Conservation (phyloP, 1,140 invertebrate genomes). For the Drosophila quadrilineata region DNA sequence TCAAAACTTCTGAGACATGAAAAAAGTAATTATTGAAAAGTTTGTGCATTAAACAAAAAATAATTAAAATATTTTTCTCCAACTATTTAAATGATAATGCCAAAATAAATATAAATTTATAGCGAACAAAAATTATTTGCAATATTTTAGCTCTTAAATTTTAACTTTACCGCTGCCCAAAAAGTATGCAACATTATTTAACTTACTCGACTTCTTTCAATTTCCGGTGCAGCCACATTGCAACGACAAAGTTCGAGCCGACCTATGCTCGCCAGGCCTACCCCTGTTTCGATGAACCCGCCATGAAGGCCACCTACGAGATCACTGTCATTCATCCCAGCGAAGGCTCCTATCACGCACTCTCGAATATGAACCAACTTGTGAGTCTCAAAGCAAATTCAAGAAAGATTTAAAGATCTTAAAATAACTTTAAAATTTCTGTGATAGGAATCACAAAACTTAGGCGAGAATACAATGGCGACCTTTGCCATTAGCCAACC, state of each 20-base stretch:
- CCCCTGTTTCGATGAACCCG: slow-evolving; percentile 98
- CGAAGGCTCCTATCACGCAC: slow-evolving; percentile 85
- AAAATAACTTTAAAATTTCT: not conserved
- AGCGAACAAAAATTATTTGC: not conserved
- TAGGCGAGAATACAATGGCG: slow-evolving; percentile 59
- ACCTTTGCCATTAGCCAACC: slow-evolving; percentile 90
- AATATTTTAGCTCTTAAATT: not conserved
- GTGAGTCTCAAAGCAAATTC: slow-evolving; percentile 15
- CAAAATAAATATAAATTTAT: too few species aligned
- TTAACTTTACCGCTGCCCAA: not conserved
- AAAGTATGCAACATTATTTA: slow-evolving; percentile 36
- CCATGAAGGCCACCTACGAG: slow-evolving; percentile 93
- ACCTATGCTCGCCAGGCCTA: slow-evolving; percentile 95
- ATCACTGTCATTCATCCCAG: slow-evolving; percentile 88
- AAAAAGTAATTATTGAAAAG: too few species aligned
- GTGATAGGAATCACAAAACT: slow-evolving; percentile 31
- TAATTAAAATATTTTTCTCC: too few species aligned
- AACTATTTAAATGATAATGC: too few species aligned
- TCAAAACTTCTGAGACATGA: too few species aligned
- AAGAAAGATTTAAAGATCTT: not conserved
- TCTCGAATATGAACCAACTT: slow-evolving; percentile 89
- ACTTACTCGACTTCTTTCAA: not conserved
- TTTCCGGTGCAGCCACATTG: slow-evolving; percentile 89
- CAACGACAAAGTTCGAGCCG: slow-evolving; percentile 95
- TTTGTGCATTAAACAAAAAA: too few species aligned